A percentile compares a stretch with the other conserved stretches of the same genome.
These are phyloP conservation scores for Nymphalis c-album DNA, from an alignment of 2,888 invertebrate genomes.

Conservation along the genomic window DNA sequence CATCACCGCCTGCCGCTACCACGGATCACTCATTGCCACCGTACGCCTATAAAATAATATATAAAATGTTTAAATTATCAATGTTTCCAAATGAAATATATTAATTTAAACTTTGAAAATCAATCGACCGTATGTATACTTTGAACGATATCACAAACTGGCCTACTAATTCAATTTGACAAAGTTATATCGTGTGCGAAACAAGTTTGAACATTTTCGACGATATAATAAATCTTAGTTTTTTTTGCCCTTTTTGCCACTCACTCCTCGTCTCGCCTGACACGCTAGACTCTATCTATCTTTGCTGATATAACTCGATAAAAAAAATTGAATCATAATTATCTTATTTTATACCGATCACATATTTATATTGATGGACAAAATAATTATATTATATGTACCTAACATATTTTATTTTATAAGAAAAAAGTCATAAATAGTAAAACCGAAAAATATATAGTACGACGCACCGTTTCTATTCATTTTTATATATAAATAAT, in stretches of 20 bases:
- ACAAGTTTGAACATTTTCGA: conserved; percentile 5
- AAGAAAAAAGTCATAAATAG: too few species aligned
- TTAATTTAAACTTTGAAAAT: not conserved
- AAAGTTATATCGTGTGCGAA: not conserved
- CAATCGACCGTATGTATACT: not conserved
- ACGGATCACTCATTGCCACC: conserved; percentile 66
- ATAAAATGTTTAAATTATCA: not conserved
- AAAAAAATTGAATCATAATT: not conserved
- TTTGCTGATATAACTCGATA: not conserved
- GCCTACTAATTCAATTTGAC: not conserved
- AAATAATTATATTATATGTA: too few species aligned
- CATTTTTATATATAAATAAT: too few species aligned
- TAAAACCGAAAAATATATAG: too few species aligned
- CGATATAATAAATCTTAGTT: conserved; percentile 5
- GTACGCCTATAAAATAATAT: conserved; percentile 42
- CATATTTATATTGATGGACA: too few species aligned
- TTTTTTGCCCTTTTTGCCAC: conserved; percentile 9
- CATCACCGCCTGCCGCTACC: conserved; percentile 78
- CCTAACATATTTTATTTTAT: too few species aligned
- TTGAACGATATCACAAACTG: not conserved
- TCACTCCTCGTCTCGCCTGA: not conserved
- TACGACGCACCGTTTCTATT: too few species aligned
- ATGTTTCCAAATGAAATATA: not conserved
- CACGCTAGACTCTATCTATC: conserved; percentile 4
- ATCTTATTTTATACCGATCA: not conserved